A percentile compares a stretch with the other conserved stretches of the same genome.
phyloP scores from a whole-genome alignment of 2,113 vertebrate genomes.

The Peromyscus californicus region DNA sequence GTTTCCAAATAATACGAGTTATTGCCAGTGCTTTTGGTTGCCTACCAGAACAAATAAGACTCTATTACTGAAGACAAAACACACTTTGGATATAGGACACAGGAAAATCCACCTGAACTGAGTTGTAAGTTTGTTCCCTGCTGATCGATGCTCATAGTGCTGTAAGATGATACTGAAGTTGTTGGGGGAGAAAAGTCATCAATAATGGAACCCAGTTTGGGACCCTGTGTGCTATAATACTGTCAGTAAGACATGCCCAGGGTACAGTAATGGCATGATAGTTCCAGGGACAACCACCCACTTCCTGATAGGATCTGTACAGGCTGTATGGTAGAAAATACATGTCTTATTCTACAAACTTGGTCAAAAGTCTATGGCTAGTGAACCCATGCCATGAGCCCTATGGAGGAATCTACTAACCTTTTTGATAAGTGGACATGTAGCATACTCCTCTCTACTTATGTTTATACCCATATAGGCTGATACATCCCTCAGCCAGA shows the following conservation, averaged over 20 bases:
- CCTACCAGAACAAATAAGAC: not conserved
- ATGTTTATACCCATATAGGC: not conserved
- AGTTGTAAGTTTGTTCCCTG: not conserved
- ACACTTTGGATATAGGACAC: too few species aligned
- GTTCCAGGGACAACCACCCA: not conserved
- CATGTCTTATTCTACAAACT: not conserved
- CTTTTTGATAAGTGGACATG: not conserved
- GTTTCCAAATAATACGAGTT: too few species aligned
- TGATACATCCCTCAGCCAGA: not conserved
- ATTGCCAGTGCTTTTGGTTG: not conserved
- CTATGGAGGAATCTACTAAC: not conserved
- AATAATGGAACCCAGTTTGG: not conserved
- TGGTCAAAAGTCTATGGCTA: not conserved
- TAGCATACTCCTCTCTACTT: not conserved
- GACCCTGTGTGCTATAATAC: not conserved
- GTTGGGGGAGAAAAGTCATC: not conserved
- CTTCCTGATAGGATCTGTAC: not conserved
- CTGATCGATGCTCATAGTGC: not conserved
- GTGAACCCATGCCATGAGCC: not conserved
- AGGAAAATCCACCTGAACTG: not conserved
- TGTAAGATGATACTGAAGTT: not conserved
- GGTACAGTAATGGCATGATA: not conserved
- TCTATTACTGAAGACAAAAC: not conserved
- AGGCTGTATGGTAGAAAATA: not conserved
- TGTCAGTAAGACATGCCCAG: not conserved